Base-by-base conservation (phyloP, 2,113 vertebrate species). In the Silurus asotus region DNA sequence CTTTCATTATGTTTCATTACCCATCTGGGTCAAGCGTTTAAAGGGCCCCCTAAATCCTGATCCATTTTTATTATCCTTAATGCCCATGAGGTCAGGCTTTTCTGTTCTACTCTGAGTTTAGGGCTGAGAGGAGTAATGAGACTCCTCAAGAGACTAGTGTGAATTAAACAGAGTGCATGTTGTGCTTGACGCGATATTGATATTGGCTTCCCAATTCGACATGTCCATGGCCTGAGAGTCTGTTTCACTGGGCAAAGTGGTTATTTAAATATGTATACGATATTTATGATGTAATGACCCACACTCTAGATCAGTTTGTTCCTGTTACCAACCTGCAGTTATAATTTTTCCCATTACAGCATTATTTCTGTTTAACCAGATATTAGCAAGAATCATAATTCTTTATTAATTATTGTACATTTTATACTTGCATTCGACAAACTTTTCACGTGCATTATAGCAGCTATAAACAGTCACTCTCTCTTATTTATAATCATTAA, bases 1-100 rank as follows among this genome's bases (percentile, higher is more conserved):
- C 81, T 84, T 82, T 45, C 25, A n/a, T 58, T 82, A 28, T 49
- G 48, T 64, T 17, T 17, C 19, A 8, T 62, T 84, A 10, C 20
- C 51, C 51, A 72, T 45, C 74, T 88, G 65, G 70, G 75, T 74
- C 78, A 81, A n/a, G 48, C 62, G 77, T 81, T 53, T 61, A 55
- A 53, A 85, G 8, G 23, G 1, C 45, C 48, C 14, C 3, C 25
- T 49, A 20, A 48, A 11, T 25, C 10, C 74, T n/a, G 61, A 28
- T 67, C 84, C 79, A 67, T 76, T 84, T 84, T 74, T 75, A 74
- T 62, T 85, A 11, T 51, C 13, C 74, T 51, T 5, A 1, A 15
- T 84, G 49, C 48, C 37, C 48, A 84, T 45, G 19, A 28, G 55
- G 55, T 19, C 53, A 70, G 20, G 8, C 51, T 61, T 51, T 77